These are phyloP conservation scores for Ascaphus truei DNA, from an alignment of 2,113 vertebrate genomes.

Conservation along the genomic window DNA sequence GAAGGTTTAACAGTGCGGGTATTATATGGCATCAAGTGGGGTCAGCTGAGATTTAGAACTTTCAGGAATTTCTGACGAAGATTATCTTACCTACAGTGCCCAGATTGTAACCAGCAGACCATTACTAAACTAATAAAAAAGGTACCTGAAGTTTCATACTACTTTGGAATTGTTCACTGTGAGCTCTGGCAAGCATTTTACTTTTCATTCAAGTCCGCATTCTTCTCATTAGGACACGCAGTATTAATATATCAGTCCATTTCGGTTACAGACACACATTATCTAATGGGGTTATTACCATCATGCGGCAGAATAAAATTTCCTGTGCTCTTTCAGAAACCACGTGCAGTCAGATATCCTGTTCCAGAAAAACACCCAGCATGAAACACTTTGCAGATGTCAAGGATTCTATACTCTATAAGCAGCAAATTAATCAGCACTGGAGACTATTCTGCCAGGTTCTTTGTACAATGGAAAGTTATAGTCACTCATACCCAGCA, in stretches of 20 bases:
- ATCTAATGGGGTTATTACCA: background rate
- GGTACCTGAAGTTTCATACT: constrained; percentile 18
- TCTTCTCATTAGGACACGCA: background rate
- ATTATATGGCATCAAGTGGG: background rate
- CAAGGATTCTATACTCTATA: too few species aligned
- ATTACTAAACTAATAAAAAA: constrained; percentile 30
- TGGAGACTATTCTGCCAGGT: too few species aligned
- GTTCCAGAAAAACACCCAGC: background rate
- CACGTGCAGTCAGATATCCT: background rate
- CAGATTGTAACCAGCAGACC: constrained; percentile 13
- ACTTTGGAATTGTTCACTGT: background rate
- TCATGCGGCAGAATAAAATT: too few species aligned
- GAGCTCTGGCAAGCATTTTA: background rate
- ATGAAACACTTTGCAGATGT: background rate
- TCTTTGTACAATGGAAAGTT: too few species aligned
- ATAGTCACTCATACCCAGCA: too few species aligned
- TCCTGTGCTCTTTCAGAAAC: background rate
- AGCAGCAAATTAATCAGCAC: too few species aligned
- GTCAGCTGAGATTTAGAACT: background rate
- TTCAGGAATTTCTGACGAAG: constrained; percentile 10
- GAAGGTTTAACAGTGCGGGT: background rate
- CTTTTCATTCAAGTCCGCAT: background rate
- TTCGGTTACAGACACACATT: background rate
- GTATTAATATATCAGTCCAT: background rate
- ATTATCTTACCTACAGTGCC: constrained; percentile 6